Percentiles rank a stretch among this genome's conserved stretches.
Conservation (phyloP, 2,888 invertebrate species). For the Drosophila meridionalis region DNA sequence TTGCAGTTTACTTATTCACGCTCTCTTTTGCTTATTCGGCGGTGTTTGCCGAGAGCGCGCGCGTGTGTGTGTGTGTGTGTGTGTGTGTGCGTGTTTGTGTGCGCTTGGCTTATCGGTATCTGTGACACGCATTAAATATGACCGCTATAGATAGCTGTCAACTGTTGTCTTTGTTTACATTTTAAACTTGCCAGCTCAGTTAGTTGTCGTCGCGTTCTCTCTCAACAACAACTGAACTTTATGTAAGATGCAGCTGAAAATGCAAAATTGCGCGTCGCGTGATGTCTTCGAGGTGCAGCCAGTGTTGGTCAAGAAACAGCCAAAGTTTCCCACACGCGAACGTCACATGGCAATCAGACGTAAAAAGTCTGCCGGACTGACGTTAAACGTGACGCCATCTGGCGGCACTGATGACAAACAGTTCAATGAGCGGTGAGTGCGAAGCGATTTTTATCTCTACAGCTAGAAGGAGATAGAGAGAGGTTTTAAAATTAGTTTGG, state of each 20-base stretch:
- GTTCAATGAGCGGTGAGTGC: conserved; percentile 37
- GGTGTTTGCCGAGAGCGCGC: background rate
- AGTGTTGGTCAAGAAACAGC: conserved; percentile 86
- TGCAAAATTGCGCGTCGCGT: conserved; percentile 43
- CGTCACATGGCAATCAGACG: conserved; percentile 89
- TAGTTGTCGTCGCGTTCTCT: conserved; percentile 27
- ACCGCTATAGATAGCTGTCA: conserved; percentile 54
- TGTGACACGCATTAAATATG: conserved; percentile 52
- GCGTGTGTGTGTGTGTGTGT: conserved; percentile 13
- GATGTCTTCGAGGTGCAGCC: conserved; percentile 83
- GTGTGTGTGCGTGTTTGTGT: conserved; percentile 17
- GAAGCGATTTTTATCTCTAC: conserved; percentile 12
- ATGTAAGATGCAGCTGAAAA: conserved; percentile 56
- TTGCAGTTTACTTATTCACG: background rate
- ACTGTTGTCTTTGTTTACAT: conserved; percentile 50
- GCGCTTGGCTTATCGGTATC: conserved; percentile 49
- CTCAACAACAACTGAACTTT: conserved; percentile 1
- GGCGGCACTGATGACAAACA: conserved; percentile 26
- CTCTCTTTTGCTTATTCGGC: conserved; percentile 6
- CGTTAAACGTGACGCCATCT: conserved; percentile 41
- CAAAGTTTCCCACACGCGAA: conserved; percentile 89
- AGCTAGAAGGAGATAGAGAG: background rate
- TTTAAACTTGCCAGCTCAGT: conserved; percentile 50
- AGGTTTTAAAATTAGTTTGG: background rate
- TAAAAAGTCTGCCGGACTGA: conserved; percentile 84